Base-by-base conservation (phyloP, 2,113 vertebrate genomes). In the Anguilla rostrata region DNA sequence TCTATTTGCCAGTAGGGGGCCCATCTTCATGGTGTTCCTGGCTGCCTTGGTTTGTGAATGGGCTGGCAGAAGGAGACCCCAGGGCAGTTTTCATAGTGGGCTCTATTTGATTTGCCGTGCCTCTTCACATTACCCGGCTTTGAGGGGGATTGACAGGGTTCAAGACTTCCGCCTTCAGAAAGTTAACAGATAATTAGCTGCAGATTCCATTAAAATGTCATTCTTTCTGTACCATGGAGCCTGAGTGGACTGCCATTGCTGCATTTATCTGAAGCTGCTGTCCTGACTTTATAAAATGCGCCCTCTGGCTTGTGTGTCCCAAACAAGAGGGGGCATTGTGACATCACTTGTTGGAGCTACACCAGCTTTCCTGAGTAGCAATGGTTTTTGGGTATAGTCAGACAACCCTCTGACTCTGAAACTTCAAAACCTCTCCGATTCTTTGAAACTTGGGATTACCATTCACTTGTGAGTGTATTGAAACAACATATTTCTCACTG, bases 141-240 rank as follows among this genome's bases (percentile, higher is more conserved):
- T 71, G 83, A 84, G 60, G 22, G 5, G 83, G 57, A 43, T 29
- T 84, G 83, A 43, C 83, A 84, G 63, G 39, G 63, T 43, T 84
- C 63, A 75, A 66, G 39, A 22, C 40, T 26, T 43, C 34, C 39
- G 39, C 83, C 83, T 43, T 41, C 60, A 43, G 63, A 84, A 46
- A 16, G 34, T 75, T 71, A 84, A 84, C 57, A 71, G 83, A 43
- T 84, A 84, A 84, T 84, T 75, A 84, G 39, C 57, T 12, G 22
- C 6, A 57, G 63, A 84, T 66, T 56, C 34, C 56, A 40, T 71
- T 84, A 71, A 84, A 71, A 63, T 60, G 57, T 7, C 63, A 71
- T 71, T 26, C 26, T n/a, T 71, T n/a, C 63, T 20, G 7, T 20
- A 60, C 57, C 57, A 18, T 60, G 57, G 57, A 18, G 3, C 57